phyloP scores from a whole-genome alignment of 2,113 vertebrate genomes.

The Larimichthys crocea region DNA sequence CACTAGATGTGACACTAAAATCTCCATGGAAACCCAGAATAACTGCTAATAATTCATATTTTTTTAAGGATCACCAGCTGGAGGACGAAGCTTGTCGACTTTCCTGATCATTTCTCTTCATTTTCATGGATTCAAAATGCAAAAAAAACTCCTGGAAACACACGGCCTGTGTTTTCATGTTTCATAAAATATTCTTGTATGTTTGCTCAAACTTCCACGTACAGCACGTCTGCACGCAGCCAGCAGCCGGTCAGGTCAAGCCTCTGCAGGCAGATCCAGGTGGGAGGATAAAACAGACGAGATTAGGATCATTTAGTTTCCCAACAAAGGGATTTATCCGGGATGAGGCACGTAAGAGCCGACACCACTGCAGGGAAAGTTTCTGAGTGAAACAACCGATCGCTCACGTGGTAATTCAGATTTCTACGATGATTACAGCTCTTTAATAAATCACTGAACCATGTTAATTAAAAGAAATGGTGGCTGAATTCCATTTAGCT shows the following conservation, averaged over 20 bases:
- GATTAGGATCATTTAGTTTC: slow-evolving; percentile 55
- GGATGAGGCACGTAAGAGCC: slow-evolving; percentile 14
- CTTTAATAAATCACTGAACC: too few species aligned
- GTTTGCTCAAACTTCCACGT: not conserved
- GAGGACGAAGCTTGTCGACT: not conserved
- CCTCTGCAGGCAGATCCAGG: slow-evolving; percentile 42
- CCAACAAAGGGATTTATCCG: slow-evolving; percentile 51
- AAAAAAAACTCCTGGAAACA: not conserved
- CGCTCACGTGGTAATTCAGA: too few species aligned
- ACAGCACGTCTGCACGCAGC: not conserved
- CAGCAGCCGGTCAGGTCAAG: slow-evolving; percentile 50
- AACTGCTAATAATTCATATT: not conserved
- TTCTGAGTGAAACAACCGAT: not conserved
- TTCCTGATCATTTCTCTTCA: not conserved
- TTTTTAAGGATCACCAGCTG: not conserved
- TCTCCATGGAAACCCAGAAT: not conserved
- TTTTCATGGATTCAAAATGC: not conserved
- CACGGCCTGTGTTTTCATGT: not conserved
- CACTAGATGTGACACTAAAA: not conserved
- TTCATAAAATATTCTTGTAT: not conserved
- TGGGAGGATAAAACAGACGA: slow-evolving; percentile 48
- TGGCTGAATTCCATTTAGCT: too few species aligned
- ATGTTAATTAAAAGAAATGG: too few species aligned
- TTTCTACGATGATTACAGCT: too few species aligned
- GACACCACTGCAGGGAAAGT: not conserved